phyloP scores from a whole-genome alignment of 2,888 invertebrate genomes.

The Phrixothrix hirtus region DNA sequence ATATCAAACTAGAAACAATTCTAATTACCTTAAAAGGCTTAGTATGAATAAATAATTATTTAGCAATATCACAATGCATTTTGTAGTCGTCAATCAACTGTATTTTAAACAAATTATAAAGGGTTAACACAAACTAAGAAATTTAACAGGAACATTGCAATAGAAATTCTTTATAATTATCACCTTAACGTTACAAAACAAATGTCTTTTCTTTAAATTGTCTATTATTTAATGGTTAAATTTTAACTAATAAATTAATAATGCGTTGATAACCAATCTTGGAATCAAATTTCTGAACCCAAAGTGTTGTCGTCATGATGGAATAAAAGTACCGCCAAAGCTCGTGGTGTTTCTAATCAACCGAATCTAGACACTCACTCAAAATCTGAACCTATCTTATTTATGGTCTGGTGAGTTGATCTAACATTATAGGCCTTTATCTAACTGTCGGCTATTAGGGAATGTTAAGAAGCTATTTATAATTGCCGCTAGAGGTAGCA shows the following conservation, averaged over 20 bases:
- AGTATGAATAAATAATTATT: too few species aligned
- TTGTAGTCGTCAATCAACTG: not conserved
- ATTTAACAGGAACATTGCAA: not conserved
- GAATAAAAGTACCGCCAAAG: slow-evolving; percentile 47
- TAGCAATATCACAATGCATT: not conserved
- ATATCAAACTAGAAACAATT: too few species aligned
- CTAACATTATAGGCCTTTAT: slow-evolving; percentile 50
- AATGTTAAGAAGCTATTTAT: slow-evolving; percentile 55
- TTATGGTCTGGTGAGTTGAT: slow-evolving; percentile 53
- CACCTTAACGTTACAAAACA: not conserved
- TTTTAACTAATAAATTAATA: slow-evolving; percentile 30
- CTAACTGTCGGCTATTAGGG: slow-evolving; percentile 49
- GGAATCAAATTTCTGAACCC: slow-evolving; percentile 47
- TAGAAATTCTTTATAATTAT: not conserved
- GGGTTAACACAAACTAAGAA: not conserved
- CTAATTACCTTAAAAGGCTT: too few species aligned
- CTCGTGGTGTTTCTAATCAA: slow-evolving; percentile 48
- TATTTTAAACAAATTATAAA: not conserved
- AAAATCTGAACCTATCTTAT: slow-evolving; percentile 54
- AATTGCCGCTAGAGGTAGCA: slow-evolving; percentile 48
- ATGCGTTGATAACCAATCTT: slow-evolving; percentile 41
- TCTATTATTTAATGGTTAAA: slow-evolving; percentile 15
- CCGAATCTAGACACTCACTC: slow-evolving; percentile 52
- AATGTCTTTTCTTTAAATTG: not conserved
- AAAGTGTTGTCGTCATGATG: slow-evolving; percentile 46